Base-by-base conservation (phyloP, 2,888 invertebrate species). In the Cheilosia soror region DNA sequence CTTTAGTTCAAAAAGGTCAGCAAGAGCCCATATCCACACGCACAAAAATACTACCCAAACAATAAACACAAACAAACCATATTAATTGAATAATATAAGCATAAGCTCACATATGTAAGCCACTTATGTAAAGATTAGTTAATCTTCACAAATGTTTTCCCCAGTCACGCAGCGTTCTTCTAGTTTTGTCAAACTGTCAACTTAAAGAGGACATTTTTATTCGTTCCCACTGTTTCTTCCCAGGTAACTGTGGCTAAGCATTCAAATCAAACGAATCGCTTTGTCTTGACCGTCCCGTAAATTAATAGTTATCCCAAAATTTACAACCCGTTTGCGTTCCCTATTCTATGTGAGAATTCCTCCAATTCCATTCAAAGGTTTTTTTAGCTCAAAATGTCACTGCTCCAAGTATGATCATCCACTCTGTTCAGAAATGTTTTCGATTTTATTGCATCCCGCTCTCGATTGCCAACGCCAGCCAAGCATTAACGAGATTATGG, bases 291-390 rank as follows among this genome's bases (percentile, higher is more conserved):
- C 65, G 68, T 75, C 78, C 89, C 89, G 89, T 90, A 90, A 90
- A 90, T 90, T 89, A 89, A 88, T 88, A 89, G 89, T 89, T 90
- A 90, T 90, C 90, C 90, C 68, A 87, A 80, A 90, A 89, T 90
- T 90, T 90, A 90, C 71, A 55, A 57, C 79, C 73, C 51, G 13
- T 20, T 49, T 42, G 58, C 20, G 51, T 33, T 65, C 27, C 58
- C 42, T 42, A 27, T 40, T 49, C 66, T 63, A 33, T 83, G 73
- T 51, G 68, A 73, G 73, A 83, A 75, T 83, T 65, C 63, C 63
- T 65, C 63, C 63, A 15, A 75, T 79, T 83, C 73, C 63, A 73
- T 78, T 78, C 62, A 78, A 68, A 57, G 68, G 66, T 51, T 55
- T 31, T 55, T 20, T 25, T 5, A 42, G 13, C 20, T 40, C 25